Evolutionary conservation across 2,888 invertebrate genomes (phyloP), one percentile per base, ranked within the genome.

Genomic region (Aricia artaxerxes): DNA sequence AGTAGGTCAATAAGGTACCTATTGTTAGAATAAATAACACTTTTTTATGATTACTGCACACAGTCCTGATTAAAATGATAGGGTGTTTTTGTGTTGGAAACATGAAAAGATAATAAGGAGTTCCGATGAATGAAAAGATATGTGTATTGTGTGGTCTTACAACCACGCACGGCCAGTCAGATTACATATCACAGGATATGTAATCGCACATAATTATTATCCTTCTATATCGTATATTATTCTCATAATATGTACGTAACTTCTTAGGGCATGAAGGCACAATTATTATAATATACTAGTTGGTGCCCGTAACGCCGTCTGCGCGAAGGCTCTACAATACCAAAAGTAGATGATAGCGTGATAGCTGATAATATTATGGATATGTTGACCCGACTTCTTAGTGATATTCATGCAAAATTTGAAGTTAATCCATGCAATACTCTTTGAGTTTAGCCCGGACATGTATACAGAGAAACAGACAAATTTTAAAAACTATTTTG

Each of bases 61-160:
- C 69, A 38, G 13, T 69, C 35, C 35, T 69, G 69, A 69, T 69
- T 69, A 69, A 69, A 69, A 69, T 69, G 3, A 69, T 38, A 38
- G 69, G 69, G 69, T 69, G 35, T 69, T 35, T 35, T 38, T 31
- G 4, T 69, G 35, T 69, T 69, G 69, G 35, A 35, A 35, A 38
- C 2, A 69, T 69, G 35, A 35, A 64, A 38, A 69, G 13, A 69
- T 69, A 35, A 69, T 13, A 38, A 69, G n/a, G 4, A 69, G 35
- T 69, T 69, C 64, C 13, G 16, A 35, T 69, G 69, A 69, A 69
- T 69, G 11, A 69, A 69, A 69, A 69, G 69, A 64, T 31, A 24
- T 69, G 13, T 35, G 24, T 24, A 24, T 24, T 24, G 24, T 24
- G 31, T 69, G 35, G 35, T 69, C 69, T 38, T 38, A 38, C 4